Percentiles rank a stretch among this genome's conserved stretches.
Conservation (phyloP, 2,888 invertebrate species). For the Conops quadrifasciatus region DNA sequence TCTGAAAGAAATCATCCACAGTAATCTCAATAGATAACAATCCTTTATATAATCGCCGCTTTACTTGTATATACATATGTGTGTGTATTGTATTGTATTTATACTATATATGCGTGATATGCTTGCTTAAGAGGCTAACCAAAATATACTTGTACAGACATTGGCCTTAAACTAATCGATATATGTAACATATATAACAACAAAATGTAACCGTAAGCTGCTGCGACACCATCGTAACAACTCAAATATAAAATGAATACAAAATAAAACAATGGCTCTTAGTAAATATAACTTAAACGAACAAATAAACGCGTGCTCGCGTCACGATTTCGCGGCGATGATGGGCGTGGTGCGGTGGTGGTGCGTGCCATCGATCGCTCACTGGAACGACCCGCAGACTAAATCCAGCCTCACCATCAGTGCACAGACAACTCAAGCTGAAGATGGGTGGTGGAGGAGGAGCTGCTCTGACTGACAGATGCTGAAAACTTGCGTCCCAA, state of each 20-base stretch:
- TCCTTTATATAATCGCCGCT: conserved; percentile 38
- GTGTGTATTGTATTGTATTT: conserved; percentile 26
- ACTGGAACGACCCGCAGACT: background rate
- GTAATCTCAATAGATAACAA: background rate
- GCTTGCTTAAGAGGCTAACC: conserved; percentile 17
- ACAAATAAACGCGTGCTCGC: background rate
- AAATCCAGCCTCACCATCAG: conserved; percentile 44
- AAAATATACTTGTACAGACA: background rate
- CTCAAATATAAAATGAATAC: conserved; percentile 3
- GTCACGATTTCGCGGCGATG: background rate
- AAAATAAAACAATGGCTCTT: background rate
- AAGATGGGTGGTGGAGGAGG: conserved; percentile 44
- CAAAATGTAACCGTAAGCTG: conserved; percentile 7
- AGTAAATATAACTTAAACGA: background rate
- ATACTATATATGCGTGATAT: conserved; percentile 41
- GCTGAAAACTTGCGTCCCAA: conserved; percentile 62
- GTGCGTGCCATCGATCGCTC: conserved; percentile 16
- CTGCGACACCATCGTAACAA: conserved; percentile 2
- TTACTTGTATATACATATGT: conserved; percentile 18
- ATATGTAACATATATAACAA: background rate
- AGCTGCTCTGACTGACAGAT: conserved; percentile 58
- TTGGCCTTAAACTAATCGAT: background rate
- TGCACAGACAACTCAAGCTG: conserved; percentile 58
- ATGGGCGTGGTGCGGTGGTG: conserved; percentile 4
- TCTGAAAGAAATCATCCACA: conserved; percentile 18